Conservation (phyloP, 2,113 vertebrate species). For the Notechis scutatus region DNA sequence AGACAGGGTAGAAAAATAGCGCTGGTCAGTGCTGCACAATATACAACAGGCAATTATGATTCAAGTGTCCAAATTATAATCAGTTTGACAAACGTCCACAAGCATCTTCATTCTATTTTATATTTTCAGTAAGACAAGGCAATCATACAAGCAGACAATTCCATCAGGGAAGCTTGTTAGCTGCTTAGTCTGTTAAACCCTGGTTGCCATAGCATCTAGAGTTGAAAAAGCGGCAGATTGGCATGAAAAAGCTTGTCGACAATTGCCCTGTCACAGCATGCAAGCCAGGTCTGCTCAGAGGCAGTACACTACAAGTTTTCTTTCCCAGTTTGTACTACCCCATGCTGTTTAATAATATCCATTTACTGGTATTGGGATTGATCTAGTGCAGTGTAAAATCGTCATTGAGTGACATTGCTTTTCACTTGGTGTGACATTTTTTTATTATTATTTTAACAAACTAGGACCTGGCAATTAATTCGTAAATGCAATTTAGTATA, state of each 20-base stretch:
- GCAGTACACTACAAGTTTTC: constrained; percentile 86
- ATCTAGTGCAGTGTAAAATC: constrained; percentile 86
- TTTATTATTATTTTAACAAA: constrained; percentile 70
- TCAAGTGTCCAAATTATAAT: constrained; percentile 82
- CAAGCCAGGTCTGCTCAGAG: constrained; percentile 86
- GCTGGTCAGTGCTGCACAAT: constrained; percentile 71
- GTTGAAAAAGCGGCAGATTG: constrained; percentile 92
- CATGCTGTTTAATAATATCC: constrained; percentile 97
- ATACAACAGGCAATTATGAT: constrained; percentile 82
- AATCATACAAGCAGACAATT: constrained; percentile 88
- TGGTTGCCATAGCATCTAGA: constrained; percentile 92
- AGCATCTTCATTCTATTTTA: constrained; percentile 81
- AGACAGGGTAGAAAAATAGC: constrained; percentile 59
- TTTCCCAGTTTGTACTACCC: constrained; percentile 89
- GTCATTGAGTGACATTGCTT: constrained; percentile 79
- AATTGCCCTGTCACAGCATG: constrained; percentile 92
- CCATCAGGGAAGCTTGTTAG: constrained; percentile 91
- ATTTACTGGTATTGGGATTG: constrained; percentile 90
- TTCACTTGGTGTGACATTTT: constrained; percentile 77
- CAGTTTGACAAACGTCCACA: constrained; percentile 83
- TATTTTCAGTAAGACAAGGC: constrained; percentile 86
- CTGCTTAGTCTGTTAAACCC: constrained; percentile 88
- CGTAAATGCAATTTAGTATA: constrained; percentile 70
- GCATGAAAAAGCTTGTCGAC: constrained; percentile 93
- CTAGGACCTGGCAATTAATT: constrained; percentile 79